phyloP scores from a whole-genome alignment of 2,113 vertebrate genomes.

The Pseudorhombus dupliciocellatus region DNA sequence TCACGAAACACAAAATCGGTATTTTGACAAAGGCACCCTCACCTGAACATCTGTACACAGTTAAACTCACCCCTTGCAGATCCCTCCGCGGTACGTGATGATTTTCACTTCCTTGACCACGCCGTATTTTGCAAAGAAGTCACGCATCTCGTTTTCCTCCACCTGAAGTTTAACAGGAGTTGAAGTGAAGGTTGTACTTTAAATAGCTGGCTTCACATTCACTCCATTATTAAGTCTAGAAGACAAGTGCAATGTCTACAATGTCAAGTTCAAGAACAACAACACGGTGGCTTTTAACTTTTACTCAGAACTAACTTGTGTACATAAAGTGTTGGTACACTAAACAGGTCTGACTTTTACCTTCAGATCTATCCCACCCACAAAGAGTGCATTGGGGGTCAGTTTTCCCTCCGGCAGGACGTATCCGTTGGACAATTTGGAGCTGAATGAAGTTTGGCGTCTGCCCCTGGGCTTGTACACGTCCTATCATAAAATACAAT shows the following conservation, averaged over 20 bases:
- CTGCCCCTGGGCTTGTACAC: slow-evolving; percentile 43
- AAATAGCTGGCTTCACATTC: neutral
- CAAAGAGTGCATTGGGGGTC: slow-evolving; percentile 95
- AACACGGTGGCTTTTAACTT: neutral
- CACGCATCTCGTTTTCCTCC: slow-evolving; percentile 89
- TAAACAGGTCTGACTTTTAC: slow-evolving; percentile 68
- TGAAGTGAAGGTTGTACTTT: neutral
- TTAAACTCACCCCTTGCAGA: slow-evolving; percentile 91
- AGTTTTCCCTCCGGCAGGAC: slow-evolving; percentile 92
- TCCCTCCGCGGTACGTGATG: slow-evolving; percentile 92
- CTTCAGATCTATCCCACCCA: slow-evolving; percentile 94
- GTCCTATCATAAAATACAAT: slow-evolving; percentile 43
- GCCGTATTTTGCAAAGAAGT: slow-evolving; percentile 88
- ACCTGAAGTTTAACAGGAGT: slow-evolving; percentile 78
- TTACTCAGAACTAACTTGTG: neutral
- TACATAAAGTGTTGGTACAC: neutral
- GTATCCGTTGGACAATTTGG: slow-evolving; percentile 87
- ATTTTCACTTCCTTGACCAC: slow-evolving; percentile 94
- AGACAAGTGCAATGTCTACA: neutral
- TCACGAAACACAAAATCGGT: neutral
- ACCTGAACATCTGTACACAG: neutral
- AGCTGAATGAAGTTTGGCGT: slow-evolving; percentile 65
- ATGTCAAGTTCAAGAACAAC: neutral
- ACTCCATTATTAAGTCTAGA: neutral
- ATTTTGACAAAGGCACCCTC: neutral